Base-by-base conservation (phyloP, 2,113 vertebrate genomes). In the Rhinoptilus africanus region DNA sequence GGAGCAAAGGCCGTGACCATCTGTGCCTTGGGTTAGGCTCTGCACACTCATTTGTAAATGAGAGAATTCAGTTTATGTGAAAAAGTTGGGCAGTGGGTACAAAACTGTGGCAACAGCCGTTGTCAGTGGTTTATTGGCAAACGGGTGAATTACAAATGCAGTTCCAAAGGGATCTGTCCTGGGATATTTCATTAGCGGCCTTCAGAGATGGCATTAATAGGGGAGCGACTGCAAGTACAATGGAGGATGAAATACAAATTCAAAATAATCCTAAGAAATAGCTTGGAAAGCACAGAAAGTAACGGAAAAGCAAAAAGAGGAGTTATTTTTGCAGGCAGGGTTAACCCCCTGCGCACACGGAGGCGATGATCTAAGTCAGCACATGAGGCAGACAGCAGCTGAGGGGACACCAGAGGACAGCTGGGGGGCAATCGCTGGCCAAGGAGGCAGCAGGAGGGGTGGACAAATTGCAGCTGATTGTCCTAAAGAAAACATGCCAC, bases 41-140 rank as follows among this genome's bases (percentile, higher is more conserved):
- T 63, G 9, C 20, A 23, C 12, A 3, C 0, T 1, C 1, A 0
- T 16, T 48, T 18, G 14, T 0, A 4, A 87, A 39, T 14, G 12
- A 73, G 9, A 17, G 14, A 34, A 20, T 34, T 63, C 12, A 17
- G 28, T 57, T 88, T 22, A 11, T 23, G 17, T 50, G 37, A 74
- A 92, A 66, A 81, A 62, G 18, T 48, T 21, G 32, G 24, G 47
- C 28, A 45, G 22, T 14, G 30, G 34, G 3, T 62, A 71, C 14
- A 43, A 54, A 85, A 35, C 9, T 10, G 27, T 35, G 24, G 28
- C n/a, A 81, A 30, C 5, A 19, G 23, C 19, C 10, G 11, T 22
- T 81, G 18, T 37, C 22, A n/a, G 67, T 14, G 53, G 8, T 87
- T 84, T 66, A 32, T 26, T 47, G 68, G 50, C 45, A 62, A 66